These are phyloP conservation scores for Pammene aurita DNA, from an alignment of 2,888 invertebrate genomes.

Conservation along the genomic window DNA sequence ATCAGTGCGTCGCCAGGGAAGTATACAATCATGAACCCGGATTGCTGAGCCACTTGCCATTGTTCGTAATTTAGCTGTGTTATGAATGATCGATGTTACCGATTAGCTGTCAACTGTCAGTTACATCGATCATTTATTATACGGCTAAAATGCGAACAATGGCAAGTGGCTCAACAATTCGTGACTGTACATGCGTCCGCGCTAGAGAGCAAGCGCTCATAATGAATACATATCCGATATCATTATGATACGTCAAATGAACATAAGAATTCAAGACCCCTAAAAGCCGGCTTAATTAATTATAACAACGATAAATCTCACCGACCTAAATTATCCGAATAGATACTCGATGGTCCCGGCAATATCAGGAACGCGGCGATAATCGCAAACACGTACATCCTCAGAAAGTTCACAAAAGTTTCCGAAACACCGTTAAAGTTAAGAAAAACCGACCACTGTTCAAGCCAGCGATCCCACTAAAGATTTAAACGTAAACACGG, in stretches of 20 bases:
- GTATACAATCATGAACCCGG: too few species aligned
- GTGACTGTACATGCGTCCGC: too few species aligned
- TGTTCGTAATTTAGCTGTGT: too few species aligned
- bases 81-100: too few species aligned
- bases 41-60: too few species aligned
- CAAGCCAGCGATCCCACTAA: neutral
- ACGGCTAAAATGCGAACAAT: too few species aligned
- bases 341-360: constrained; percentile 69
- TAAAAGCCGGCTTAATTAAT: constrained; percentile 21
- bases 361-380: constrained; percentile 65
- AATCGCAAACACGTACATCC: constrained; percentile 46
- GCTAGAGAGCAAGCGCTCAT: neutral
- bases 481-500: constrained; percentile 24
- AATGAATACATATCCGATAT: constrained; percentile 1
- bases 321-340: constrained; percentile 77
- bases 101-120: too few species aligned
- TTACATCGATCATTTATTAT: too few species aligned
- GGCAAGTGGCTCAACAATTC: too few species aligned
- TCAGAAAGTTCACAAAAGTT: constrained; percentile 28
- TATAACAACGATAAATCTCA: constrained; percentile 42
- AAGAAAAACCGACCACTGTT: constrained; percentile 18
- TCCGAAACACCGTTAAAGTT: constrained; percentile 14
- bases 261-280: constrained; percentile 8
- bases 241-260: neutral
- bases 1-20: neutral